Conservation (phyloP, 2,113 vertebrate genomes). For the Bucco capensis region DNA sequence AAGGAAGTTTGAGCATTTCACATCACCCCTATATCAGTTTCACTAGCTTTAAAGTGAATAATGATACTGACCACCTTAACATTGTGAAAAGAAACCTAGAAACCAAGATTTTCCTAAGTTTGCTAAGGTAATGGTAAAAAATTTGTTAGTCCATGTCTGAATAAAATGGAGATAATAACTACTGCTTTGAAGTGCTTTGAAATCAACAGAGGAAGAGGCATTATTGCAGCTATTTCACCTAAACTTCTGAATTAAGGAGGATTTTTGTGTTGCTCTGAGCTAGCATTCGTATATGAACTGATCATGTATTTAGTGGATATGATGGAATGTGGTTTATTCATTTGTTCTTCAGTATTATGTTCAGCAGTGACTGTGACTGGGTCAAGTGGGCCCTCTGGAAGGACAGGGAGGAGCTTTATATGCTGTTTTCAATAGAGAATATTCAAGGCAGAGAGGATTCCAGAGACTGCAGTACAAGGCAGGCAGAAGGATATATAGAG, state of each 20-base stretch:
- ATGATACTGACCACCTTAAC: not conserved
- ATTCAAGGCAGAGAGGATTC: not conserved
- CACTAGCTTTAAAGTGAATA: not conserved
- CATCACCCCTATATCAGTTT: accelerated
- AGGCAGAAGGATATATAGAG: not conserved
- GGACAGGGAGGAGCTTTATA: not conserved
- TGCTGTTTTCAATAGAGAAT: not conserved
- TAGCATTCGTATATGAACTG: not conserved
- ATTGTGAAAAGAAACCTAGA: not conserved
- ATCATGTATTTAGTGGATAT: not conserved
- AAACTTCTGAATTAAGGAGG: not conserved
- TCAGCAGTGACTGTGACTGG: not conserved
- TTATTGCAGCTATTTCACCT: not conserved
- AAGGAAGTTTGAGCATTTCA: not conserved
- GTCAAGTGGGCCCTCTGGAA: not conserved
- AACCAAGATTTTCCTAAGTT: not conserved
- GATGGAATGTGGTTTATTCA: not conserved
- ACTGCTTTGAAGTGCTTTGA: not conserved
- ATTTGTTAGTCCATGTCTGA: not conserved
- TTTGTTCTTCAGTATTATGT: not conserved
- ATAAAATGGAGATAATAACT: not conserved
- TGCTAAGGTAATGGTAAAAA: not conserved
- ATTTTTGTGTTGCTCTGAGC: not conserved
- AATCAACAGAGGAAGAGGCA: not conserved
- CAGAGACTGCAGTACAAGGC: not conserved